phyloP scores from a whole-genome alignment of 2,797 vertebrate genomes.

The Lepilemur ruficaudatus region DNA sequence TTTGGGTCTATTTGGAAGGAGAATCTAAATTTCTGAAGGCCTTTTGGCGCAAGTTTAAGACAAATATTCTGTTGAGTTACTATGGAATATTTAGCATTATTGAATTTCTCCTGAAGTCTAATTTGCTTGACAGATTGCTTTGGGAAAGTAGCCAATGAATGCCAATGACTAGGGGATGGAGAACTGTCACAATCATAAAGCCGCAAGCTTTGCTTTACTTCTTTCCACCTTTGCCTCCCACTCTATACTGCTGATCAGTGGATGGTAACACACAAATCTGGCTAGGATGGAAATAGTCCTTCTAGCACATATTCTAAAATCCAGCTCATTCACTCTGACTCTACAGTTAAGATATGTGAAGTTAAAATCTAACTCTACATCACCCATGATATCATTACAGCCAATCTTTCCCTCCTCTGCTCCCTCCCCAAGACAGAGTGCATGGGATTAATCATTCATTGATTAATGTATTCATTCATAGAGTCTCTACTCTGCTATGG shows the following conservation, averaged over 20 bases:
- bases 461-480: not conserved
- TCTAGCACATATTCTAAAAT: not conserved
- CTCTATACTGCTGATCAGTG: not conserved
- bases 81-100: constrained; percentile 30
- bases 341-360: not conserved
- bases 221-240: not conserved
- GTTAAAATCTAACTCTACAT: not conserved
- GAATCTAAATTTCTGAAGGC: not conserved
- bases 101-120: constrained; percentile 1
- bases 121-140: constrained; percentile 9
- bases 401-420: not conserved
- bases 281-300: not conserved
- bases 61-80: not conserved
- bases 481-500: not conserved
- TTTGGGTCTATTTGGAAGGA: not conserved
- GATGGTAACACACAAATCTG: not conserved
- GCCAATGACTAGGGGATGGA: not conserved
- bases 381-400: not conserved
- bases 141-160: constrained; percentile 12
- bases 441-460: not conserved
- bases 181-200: not conserved
- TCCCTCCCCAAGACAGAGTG: not conserved
- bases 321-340: not conserved
- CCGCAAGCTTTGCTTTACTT: not conserved
- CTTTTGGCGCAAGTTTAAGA: not conserved